Evolutionary conservation across 2,888 invertebrate species (phyloP).

Genomic region (Aproaerema taeniolella): DNA sequence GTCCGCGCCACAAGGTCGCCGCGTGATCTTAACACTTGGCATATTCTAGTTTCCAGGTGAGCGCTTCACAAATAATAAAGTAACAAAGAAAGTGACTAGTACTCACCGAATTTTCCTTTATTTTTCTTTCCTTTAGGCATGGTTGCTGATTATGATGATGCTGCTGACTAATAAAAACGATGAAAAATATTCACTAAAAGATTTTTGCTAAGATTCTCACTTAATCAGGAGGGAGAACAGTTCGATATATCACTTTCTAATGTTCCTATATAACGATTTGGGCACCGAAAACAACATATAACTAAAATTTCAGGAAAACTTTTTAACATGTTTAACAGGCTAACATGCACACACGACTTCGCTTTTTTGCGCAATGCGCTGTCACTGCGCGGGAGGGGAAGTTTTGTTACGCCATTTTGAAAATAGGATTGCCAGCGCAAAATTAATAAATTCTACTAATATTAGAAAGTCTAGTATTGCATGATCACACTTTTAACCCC

Average conservation of each 20-base stretch:
- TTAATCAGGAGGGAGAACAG: conserved; percentile 89
- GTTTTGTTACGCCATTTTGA: conserved; percentile 7
- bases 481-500: too few species aligned
- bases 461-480: not conserved
- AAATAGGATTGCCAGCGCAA: conserved; percentile 29
- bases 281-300: conserved; percentile 84
- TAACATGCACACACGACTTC: conserved; percentile 70
- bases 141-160: conserved; percentile 46
- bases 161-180: conserved; percentile 56
- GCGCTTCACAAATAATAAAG: conserved; percentile 18
- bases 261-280: conserved; percentile 83
- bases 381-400: conserved; percentile 7
- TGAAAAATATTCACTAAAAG: conserved; percentile 74
- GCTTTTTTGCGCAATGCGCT: conserved; percentile 65
- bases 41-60: conserved; percentile 41
- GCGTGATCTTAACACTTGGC: conserved; percentile 66
- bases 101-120: conserved; percentile 83
- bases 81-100: conserved; percentile 9
- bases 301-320: conserved; percentile 83
- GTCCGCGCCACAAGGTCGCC: conserved; percentile 65
- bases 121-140: conserved; percentile 88
- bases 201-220: conserved; percentile 63
- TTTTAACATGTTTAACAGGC: conserved; percentile 83
- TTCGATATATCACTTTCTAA: conserved; percentile 83
- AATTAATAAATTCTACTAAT: conserved; percentile 1